A percentile compares a stretch with the other conserved stretches of the same genome.
Evolutionary conservation across 2,888 invertebrate species (phyloP).

Genomic region (Lycaena phlaeas): DNA sequence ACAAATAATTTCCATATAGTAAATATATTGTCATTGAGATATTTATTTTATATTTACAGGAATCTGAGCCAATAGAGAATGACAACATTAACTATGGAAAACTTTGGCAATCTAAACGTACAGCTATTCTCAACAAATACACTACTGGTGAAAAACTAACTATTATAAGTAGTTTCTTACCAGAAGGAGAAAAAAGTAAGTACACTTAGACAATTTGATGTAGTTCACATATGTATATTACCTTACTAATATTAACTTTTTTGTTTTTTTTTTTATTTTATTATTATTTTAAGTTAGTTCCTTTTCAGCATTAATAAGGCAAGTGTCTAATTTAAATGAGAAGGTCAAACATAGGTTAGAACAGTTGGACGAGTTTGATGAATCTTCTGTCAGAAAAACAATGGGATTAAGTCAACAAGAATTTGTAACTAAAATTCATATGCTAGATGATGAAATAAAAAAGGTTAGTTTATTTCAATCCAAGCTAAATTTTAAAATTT

Average conservation of each 20-base stretch:
- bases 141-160: constrained; percentile 95
- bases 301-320: constrained; percentile 82
- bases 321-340: constrained; percentile 86
- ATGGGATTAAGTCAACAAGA: constrained; percentile 94
- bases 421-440: constrained; percentile 89
- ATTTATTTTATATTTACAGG: constrained; percentile 25
- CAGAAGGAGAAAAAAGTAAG: constrained; percentile 85
- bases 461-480: constrained; percentile 43
- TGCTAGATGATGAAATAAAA: constrained; percentile 91
- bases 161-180: constrained; percentile 89
- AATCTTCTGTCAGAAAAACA: constrained; percentile 88
- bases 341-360: constrained; percentile 93
- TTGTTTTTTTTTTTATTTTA: constrained; percentile 30
- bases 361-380: constrained; percentile 95
- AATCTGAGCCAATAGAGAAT: constrained; percentile 28
- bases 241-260: constrained; percentile 14
- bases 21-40: background rate
- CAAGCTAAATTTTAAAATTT: no score
- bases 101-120: constrained; percentile 84
- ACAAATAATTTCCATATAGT: no score
- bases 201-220: no score
- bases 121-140: constrained; percentile 88
- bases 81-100: constrained; percentile 72
- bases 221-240: no score
- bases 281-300: constrained; percentile 60